Conservation (phyloP, 2,888 invertebrate species). For the Temnothorax unifasciatus region DNA sequence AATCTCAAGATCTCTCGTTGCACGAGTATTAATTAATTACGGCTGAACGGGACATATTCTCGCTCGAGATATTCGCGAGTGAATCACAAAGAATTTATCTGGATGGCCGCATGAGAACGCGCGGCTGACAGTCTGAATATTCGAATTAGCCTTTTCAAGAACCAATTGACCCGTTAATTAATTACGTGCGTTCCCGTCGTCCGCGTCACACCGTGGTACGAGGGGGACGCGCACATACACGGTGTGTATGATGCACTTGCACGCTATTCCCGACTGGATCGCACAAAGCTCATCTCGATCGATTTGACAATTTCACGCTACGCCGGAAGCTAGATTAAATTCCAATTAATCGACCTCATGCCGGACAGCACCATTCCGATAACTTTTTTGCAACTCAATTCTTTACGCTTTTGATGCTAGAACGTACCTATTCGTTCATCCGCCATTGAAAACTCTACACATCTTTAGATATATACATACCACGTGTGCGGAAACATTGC, state of each 20-base stretch:
- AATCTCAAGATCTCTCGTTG: constrained; percentile 31
- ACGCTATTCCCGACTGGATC: constrained; percentile 40
- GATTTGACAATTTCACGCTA: constrained; percentile 62
- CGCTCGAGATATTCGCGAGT: constrained; percentile 22
- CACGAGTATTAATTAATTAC: constrained; percentile 37
- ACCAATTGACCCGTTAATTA: constrained; percentile 55
- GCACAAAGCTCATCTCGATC: constrained; percentile 45
- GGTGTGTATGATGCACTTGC: constrained; percentile 43
- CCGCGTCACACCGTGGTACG: constrained; percentile 5
- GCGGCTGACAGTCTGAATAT: constrained; percentile 47
- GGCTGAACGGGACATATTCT: background rate
- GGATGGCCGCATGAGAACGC: constrained; percentile 41
- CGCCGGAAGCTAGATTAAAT: constrained; percentile 44
- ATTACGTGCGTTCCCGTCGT: constrained; percentile 49
- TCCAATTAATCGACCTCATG: constrained; percentile 36
- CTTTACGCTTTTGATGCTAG: constrained; percentile 27
- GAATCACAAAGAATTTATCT: constrained; percentile 48
- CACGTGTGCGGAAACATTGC: too few species aligned
- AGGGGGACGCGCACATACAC: background rate
- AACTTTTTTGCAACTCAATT: constrained; percentile 38
- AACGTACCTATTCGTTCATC: background rate
- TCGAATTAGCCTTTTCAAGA: constrained; percentile 56
- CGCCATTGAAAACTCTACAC: background rate
- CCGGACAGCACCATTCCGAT: constrained; percentile 25
- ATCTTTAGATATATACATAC: background rate